phyloP scores from a whole-genome alignment of 2,888 invertebrate genomes.

The Cephus pygmeus region DNA sequence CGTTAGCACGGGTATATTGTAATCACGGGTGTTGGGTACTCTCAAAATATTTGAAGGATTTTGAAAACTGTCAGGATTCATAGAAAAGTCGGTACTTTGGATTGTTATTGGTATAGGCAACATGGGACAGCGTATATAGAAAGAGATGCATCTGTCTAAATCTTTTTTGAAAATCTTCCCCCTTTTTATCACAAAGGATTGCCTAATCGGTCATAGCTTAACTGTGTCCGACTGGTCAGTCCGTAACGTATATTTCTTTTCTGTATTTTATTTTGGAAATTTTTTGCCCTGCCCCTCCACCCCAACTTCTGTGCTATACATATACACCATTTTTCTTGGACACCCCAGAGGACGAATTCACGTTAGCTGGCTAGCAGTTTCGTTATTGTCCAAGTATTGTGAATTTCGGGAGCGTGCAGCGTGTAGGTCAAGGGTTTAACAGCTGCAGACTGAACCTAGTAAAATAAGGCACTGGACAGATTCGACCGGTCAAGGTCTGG shows the following conservation, averaged over 20 bases:
- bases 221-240: constrained; percentile 29
- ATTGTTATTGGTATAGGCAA: too few relatives aligned
- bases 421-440: constrained; percentile 55
- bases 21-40: too few relatives aligned
- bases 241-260: constrained; percentile 20
- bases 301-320: constrained; percentile 7
- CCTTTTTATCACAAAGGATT: not conserved
- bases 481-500: constrained; percentile 38
- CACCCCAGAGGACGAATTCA: not conserved
- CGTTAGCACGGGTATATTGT: too few relatives aligned
- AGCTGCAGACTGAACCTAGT: constrained; percentile 42
- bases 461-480: constrained; percentile 14
- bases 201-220: constrained; percentile 26
- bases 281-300: too few relatives aligned
- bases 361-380: too few relatives aligned
- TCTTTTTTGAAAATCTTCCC: too few relatives aligned
- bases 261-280: constrained; percentile 20
- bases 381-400: constrained; percentile 24
- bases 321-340: constrained; percentile 19
- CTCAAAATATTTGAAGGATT: too few relatives aligned
- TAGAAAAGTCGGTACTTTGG: too few relatives aligned
- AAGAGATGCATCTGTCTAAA: too few relatives aligned
- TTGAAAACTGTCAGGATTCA: too few relatives aligned
- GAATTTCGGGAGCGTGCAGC: constrained; percentile 29
- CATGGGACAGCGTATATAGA: too few relatives aligned